These are phyloP conservation scores for Microctenopoma lineatum DNA, from an alignment of 2,797 vertebrate species.

Conservation along the genomic window DNA sequence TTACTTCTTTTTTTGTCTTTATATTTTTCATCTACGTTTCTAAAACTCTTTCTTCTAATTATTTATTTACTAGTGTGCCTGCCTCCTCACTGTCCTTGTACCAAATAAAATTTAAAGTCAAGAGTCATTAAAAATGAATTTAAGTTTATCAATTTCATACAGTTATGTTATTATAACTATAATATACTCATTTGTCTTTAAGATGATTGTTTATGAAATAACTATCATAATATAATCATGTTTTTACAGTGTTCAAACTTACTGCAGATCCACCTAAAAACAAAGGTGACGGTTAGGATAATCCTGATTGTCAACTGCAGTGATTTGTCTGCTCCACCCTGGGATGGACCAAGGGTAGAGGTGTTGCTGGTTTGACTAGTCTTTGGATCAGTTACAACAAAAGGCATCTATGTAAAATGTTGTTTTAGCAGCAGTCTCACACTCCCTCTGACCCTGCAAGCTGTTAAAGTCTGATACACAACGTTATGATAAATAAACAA, in stretches of 20 bases:
- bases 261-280: slow-evolving; percentile 6
- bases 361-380: slow-evolving; percentile 72
- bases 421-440: slow-evolving; percentile 40
- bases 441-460: slow-evolving; percentile 22
- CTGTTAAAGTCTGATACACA: not conserved
- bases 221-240: not conserved
- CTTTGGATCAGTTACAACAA: slow-evolving; percentile 51
- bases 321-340: slow-evolving; percentile 71
- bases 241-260: slow-evolving; percentile 14
- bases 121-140: not conserved
- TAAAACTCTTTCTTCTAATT: too few relatives aligned
- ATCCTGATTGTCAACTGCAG: slow-evolving; percentile 50
- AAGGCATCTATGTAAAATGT: slow-evolving; percentile 26
- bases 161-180: too few relatives aligned
- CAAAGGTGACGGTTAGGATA: slow-evolving; percentile 53
- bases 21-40: not conserved
- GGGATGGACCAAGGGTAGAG: slow-evolving; percentile 48
- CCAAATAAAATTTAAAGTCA: too few relatives aligned
- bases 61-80: too few relatives aligned
- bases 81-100: too few relatives aligned
- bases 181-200: too few relatives aligned
- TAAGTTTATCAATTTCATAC: not conserved
- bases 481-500: not conserved
- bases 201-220: too few relatives aligned
- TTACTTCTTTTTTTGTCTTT: too few relatives aligned